Conservation (phyloP, 1,140 invertebrate species). For the Brachionus manjavacas region DNA sequence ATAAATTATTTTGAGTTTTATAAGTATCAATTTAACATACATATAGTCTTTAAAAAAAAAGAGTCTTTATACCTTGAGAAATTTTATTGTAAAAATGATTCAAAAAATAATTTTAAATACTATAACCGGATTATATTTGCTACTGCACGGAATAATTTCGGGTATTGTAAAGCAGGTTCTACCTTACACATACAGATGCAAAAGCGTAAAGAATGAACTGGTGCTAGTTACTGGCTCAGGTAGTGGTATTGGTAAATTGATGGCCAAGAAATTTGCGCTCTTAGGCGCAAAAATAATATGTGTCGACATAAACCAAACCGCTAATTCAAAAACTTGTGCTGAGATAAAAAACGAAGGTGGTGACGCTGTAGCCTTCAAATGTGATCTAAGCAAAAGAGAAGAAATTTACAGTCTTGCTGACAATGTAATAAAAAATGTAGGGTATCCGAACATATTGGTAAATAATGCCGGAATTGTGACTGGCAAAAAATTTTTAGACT, state of each 20-base stretch:
- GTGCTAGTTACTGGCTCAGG: constrained; percentile 74
- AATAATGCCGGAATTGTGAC: constrained; percentile 91
- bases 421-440: constrained; percentile 64
- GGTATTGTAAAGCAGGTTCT: background rate
- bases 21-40: background rate
- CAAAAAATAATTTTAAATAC: background rate
- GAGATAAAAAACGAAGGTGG: constrained; percentile 2
- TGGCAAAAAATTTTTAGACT: constrained; percentile 74
- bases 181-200: constrained; percentile 45
- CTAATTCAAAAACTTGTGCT: constrained; percentile 70
- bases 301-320: constrained; percentile 70
- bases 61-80: background rate
- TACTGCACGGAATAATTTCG: background rate
- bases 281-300: constrained; percentile 77
- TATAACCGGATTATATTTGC: background rate
- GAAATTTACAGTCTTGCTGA: constrained; percentile 77
- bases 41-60: background rate
- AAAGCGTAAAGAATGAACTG: constrained; percentile 67
- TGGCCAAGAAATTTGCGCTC: constrained; percentile 72
- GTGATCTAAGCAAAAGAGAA: constrained; percentile 65
- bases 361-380: constrained; percentile 52
- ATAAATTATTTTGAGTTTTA: background rate
- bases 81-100: background rate
- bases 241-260: constrained; percentile 77
- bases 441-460: constrained; percentile 78